Evolutionary conservation across 2,113 vertebrate genomes (phyloP).

Genomic region (Crocuta crocuta): DNA sequence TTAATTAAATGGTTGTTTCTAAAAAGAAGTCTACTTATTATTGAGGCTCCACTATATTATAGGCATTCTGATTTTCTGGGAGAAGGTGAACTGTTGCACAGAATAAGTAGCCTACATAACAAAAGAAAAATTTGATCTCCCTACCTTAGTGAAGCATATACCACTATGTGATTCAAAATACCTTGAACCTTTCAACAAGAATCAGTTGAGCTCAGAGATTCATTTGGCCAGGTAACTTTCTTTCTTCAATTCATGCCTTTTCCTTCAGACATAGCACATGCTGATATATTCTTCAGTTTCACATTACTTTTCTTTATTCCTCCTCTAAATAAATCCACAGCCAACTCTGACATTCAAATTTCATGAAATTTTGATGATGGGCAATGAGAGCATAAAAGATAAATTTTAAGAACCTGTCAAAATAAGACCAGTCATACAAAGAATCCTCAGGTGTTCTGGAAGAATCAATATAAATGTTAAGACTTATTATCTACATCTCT

Average conservation of each 20-base stretch:
- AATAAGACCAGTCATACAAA: neutral
- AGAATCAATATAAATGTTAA: constrained; percentile 40
- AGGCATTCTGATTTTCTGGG: neutral
- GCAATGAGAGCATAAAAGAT: neutral
- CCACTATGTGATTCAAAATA: neutral
- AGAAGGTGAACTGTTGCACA: neutral
- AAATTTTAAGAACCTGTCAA: constrained; percentile 32
- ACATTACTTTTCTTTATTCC: neutral
- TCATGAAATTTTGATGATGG: constrained; percentile 39
- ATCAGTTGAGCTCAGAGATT: neutral
- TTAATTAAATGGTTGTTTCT: neutral
- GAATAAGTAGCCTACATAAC: neutral
- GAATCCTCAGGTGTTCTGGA: neutral
- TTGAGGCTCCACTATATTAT: neutral
- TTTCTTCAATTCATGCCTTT: neutral
- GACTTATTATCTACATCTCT: neutral
- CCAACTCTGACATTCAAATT: neutral
- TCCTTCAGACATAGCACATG: neutral
- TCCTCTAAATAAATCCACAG: neutral
- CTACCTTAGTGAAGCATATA: neutral
- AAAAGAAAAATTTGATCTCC: neutral
- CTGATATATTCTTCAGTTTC: neutral
- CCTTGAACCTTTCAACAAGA: neutral
- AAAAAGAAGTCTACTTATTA: neutral
- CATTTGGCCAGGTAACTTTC: neutral